Conservation (phyloP, 2,113 vertebrate genomes). For the Triplophysa siluroides region DNA sequence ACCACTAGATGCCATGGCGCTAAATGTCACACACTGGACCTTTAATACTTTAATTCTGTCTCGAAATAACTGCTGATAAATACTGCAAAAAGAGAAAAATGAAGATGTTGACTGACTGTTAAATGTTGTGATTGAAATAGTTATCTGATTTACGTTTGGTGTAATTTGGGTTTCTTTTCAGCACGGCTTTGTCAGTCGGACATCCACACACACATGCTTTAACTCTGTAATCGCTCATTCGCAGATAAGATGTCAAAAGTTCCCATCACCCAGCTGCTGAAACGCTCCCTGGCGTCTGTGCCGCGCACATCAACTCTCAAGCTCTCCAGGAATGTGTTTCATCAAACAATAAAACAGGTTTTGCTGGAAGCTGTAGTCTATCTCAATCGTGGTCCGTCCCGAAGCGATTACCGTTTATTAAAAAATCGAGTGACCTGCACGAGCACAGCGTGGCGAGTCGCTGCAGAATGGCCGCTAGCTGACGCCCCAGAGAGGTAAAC, state of each 20-base stretch:
- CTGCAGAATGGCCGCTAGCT: conserved; percentile 63
- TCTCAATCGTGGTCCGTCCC: conserved; percentile 69
- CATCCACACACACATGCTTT: conserved; percentile 58
- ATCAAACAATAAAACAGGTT: conserved; percentile 72
- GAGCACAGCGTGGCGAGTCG: conserved; percentile 1
- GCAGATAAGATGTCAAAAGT: conserved; percentile 82
- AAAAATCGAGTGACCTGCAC: conserved; percentile 77
- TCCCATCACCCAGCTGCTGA: conserved; percentile 81
- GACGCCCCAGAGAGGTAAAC: conserved; percentile 87
- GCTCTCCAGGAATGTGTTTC: conserved; percentile 69
- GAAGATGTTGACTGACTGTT: no score
- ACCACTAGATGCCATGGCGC: no score
- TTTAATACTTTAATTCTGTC: no score
- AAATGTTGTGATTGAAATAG: no score
- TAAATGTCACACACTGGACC: no score
- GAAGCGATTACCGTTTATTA: conserved; percentile 37
- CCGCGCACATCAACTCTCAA: conserved; percentile 75
- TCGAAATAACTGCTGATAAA: no score
- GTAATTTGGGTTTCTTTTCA: neutral
- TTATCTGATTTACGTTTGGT: no score
- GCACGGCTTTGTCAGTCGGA: no score
- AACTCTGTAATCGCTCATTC: conserved; percentile 80
- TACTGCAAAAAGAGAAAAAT: no score
- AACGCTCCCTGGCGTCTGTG: conserved; percentile 72
- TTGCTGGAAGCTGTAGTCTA: conserved; percentile 78